Evolutionary conservation across 1,140 invertebrate species (phyloP).

Genomic region (Penaeus japonicus): DNA sequence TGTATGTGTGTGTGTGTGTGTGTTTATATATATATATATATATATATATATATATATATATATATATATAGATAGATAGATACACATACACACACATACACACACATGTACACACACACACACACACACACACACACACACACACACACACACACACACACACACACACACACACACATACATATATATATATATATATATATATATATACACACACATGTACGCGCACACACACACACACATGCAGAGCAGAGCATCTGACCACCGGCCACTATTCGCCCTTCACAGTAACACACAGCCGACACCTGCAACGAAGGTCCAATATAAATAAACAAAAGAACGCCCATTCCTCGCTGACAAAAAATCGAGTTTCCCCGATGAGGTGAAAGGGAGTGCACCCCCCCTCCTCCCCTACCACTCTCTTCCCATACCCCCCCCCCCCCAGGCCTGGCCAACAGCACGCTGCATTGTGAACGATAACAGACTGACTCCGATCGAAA

Average conservation of each 20-base stretch:
- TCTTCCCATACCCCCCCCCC: too few relatives aligned
- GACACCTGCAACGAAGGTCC: neutral
- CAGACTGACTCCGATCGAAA: too few relatives aligned
- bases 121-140: neutral
- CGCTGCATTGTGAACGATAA: too few relatives aligned
- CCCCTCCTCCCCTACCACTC: too few relatives aligned
- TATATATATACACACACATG: neutral
- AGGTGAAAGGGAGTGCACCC: neutral
- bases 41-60: constrained; percentile 32
- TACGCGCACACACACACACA: neutral
- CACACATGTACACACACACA: neutral
- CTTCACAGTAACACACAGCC: neutral
- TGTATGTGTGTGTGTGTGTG: neutral
- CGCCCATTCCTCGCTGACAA: too few relatives aligned
- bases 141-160: neutral
- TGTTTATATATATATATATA: constrained; percentile 22
- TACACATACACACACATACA: neutral
- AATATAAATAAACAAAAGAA: neutral
- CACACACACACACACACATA: neutral
- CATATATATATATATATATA: neutral
- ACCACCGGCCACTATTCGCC: too few relatives aligned
- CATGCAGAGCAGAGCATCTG: neutral
- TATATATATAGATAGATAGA: neutral
- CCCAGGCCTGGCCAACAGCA: too few relatives aligned
- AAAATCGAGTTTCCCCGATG: too few relatives aligned